These are phyloP conservation scores for Hydrolagus colliei DNA, from an alignment of 2,797 vertebrate genomes.

Conservation along the genomic window DNA sequence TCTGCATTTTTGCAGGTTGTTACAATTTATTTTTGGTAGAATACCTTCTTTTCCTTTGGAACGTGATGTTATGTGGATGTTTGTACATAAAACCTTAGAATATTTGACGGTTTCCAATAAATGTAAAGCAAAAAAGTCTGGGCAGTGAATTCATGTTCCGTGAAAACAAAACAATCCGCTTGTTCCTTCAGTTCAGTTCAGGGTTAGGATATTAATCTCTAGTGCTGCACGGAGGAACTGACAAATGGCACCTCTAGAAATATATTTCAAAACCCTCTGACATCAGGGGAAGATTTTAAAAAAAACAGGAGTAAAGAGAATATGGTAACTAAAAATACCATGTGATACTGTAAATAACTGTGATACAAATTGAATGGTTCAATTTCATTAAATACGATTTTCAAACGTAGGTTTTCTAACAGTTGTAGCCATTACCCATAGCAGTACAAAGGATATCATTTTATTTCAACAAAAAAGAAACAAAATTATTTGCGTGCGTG, in stretches of 20 bases:
- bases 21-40: background rate
- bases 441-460: too few relatives aligned
- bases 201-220: background rate
- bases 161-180: background rate
- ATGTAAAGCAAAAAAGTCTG: conserved; percentile 14
- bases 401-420: too few relatives aligned
- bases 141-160: background rate
- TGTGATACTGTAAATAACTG: background rate
- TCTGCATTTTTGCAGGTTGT: conserved; percentile 19
- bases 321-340: background rate
- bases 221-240: too few relatives aligned
- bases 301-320: background rate
- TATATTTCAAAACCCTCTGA: background rate
- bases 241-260: background rate
- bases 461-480: too few relatives aligned
- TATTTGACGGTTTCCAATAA: conserved; percentile 8
- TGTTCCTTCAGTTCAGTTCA: background rate
- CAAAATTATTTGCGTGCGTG: background rate
- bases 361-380: too few relatives aligned
- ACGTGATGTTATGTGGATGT: conserved; percentile 2
- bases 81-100: background rate
- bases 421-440: too few relatives aligned
- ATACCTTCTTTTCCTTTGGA: background rate
- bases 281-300: background rate
- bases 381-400: too few relatives aligned